Evolutionary conservation across 2,113 vertebrate species (phyloP), one percentile per base, ranked within the genome.

Genomic region (Columba janthina): DNA sequence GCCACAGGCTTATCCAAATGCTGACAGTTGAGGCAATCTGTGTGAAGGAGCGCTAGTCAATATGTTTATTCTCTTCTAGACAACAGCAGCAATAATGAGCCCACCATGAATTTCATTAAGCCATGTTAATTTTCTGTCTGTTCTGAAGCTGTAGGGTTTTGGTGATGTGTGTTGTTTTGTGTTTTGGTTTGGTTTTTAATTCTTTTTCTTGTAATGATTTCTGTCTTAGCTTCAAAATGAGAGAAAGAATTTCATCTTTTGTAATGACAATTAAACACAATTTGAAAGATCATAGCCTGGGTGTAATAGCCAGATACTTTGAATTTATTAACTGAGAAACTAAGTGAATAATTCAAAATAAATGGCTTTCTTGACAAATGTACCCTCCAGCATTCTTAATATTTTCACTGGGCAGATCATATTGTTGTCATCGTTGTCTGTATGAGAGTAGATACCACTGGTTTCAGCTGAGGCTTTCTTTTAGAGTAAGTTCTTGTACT

Each of bases 321-420:
- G 51, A 90, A 94, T 92, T 87, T 89, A 94, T 92, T 95, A 92
- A 90, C 67, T 76, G 58, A 82, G 65, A 29, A 89, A 34, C 31
- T 69, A 64, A 93, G 46, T 56, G 70, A 78, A 81, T 94, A 90
- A 86, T 88, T 94, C 18, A 40, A 67, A 91, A 69, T 17, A 95
- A 94, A 92, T 79, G 66, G 8, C 48, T 51, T 75, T 75, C 57
- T 62, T 81, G 40, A 92, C 29, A 84, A 96, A 86, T 64, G 11
- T 48, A 73, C 31, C 64, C 34, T 92, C 38, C 29, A 76, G 40
- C 6, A 0, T 58, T 73, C 62, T 67, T 67, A 56, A 32, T 80
- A 34, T 92, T 89, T 88, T 93, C 69, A n/a, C 64, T 83, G 77
- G 62, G 34, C 31, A 85, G 64, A 92, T 84, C 21, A 62, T 56